Base-by-base conservation (phyloP, 2,797 vertebrate species). In the Sebastolobus altivelis region DNA sequence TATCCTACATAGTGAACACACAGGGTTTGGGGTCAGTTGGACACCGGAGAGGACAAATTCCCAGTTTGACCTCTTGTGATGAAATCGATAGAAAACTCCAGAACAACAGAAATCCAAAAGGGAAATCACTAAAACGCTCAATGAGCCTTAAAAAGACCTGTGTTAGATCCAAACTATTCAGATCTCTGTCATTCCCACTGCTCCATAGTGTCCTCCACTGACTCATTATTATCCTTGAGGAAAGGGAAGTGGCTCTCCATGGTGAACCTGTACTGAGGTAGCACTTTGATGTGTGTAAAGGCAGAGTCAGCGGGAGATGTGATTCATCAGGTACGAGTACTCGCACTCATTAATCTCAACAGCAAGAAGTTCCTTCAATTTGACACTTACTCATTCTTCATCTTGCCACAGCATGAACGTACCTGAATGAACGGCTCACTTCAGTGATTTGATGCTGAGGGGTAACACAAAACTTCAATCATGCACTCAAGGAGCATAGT, bases 341-440 rank as follows among this genome's bases (percentile, higher is more conserved):
- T 65, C 25, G 3, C 20, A 43, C 46, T 62, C 49, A 77, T 77
- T 74, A 56, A 73, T 80, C 69, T 77, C 31, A 79, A 33, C 29
- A 56, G 63, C 60, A 33, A 56, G 52, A 46, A 38, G 46, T 70
- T 80, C 63, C 35, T 22, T 70, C 12, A 56, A 33, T 69, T 61
- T 31, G 54, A 22, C 31, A 22, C 12, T 2, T 33, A 27, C 8
- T 73, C 59, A 70, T 61, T 82, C 29, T 38, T 72, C 49, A 66
- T 62, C 13, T 12, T n/a, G 18, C 31, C 9, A 33, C 29, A 37
- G 11, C 6, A 61, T 14, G 25, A 54, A 68, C 43, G 43, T 55
- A 38, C 12, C 16, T 6, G 1, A 40, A 33, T 20, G 4, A 35
- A 60, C 22, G 18, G 13, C n/a, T 70, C 6, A 52, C 31, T 20